phyloP scores from a whole-genome alignment of 1,140 invertebrate genomes.

The Bombus polaris region DNA sequence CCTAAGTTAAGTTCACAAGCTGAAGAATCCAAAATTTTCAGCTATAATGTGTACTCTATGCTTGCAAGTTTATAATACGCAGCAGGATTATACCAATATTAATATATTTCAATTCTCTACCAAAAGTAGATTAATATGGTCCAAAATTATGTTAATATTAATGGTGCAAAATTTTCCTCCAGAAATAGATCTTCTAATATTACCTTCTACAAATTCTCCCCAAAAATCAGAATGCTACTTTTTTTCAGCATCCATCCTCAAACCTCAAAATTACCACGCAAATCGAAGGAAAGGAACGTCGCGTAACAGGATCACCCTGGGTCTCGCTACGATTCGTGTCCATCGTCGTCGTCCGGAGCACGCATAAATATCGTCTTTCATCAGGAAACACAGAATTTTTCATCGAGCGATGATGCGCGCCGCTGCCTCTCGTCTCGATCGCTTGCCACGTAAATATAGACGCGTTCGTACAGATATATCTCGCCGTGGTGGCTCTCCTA shows the following conservation, averaged over 20 bases:
- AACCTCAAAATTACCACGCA: not conserved
- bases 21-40: not conserved
- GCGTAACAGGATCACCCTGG: not conserved
- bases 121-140: too few species aligned
- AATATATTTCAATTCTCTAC: too few species aligned
- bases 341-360: not conserved
- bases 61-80: too few species aligned
- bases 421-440: conserved; percentile 46
- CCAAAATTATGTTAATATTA: too few species aligned
- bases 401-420: conserved; percentile 61
- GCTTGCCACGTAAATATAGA: conserved; percentile 64
- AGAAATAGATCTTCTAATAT: too few species aligned
- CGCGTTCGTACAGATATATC: conserved; percentile 62
- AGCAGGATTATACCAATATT: too few species aligned
- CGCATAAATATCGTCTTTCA: conserved; percentile 67
- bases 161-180: too few species aligned
- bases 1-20: not conserved
- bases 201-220: too few species aligned
- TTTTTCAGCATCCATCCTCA: too few species aligned
- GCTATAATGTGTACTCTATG: too few species aligned
- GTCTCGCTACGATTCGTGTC: not conserved
- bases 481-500: conserved; percentile 24
- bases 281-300: not conserved
- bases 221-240: not conserved
- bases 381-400: conserved; percentile 64